Evolutionary conservation across 1,140 invertebrate species (phyloP), one percentile per base, ranked within the genome.

Genomic region (Sitophilus oryzae): DNA sequence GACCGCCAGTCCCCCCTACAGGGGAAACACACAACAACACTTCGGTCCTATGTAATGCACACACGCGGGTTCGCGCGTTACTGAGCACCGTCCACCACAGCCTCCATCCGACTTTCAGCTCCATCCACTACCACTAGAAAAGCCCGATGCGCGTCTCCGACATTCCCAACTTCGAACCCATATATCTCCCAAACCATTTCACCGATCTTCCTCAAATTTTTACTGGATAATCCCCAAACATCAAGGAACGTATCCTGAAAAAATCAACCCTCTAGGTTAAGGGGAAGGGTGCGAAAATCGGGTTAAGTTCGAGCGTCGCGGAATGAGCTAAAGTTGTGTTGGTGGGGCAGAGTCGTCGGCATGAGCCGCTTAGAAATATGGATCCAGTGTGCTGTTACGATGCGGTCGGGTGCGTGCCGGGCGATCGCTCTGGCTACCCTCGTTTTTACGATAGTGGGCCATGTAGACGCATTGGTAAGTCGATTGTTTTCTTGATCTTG

Each of bases 381-480:
- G 62, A 63, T 59, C 68, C 57, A 71, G 70, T 71, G 66, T 64
- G 66, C 70, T 57, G 70, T 71, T 67, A 64, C 66, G 68, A 66
- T 62, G 66, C 68, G 67, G 62, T 61, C 60, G 62, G 66, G 67
- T 62, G 64, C 63, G 63, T 67, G 68, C 66, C 66, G 67, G 67
- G 61, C 64, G 58, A 49, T 65, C 43, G 68, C 65, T 66, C 65
- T 67, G 59, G 65, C 60, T 41, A 44, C 68, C 60, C 52, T 67
- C 54, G 47, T 69, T 61, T 63, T 68, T 55, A 56, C 59, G 56
- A 47, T 67, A 50, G 64, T 69, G 61, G 54, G 52, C 23, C 23
- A 44, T 15, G 53, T 44, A 36, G 55, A 68, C 14, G 58, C 66
- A 41, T 47, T 41, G 67, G 70, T 71, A 60, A 71, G 69, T 71